These are phyloP conservation scores for Noctua janthina DNA, from an alignment of 2,888 invertebrate species.

Conservation along the genomic window DNA sequence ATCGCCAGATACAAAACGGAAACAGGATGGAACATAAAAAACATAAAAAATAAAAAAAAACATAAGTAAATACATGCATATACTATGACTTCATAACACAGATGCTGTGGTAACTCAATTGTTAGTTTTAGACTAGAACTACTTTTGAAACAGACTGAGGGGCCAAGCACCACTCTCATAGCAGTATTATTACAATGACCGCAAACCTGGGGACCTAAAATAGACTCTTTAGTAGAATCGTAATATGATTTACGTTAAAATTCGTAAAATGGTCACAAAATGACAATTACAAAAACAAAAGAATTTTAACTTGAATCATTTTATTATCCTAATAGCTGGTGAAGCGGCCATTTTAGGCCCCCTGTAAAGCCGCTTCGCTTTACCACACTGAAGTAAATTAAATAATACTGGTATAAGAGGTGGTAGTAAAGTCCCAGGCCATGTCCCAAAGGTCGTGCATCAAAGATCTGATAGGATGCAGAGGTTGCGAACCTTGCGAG, in stretches of 20 bases:
- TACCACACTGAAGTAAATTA: not conserved
- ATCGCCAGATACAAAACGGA: slow-evolving; percentile 8
- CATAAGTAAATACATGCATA: slow-evolving; percentile 33
- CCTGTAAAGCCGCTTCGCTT: too few species aligned
- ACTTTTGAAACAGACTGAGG: slow-evolving; percentile 50
- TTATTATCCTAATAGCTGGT: not conserved
- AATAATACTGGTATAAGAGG: not conserved
- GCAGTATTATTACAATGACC: not conserved
- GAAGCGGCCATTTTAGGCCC: not conserved
- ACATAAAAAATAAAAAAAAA: slow-evolving; percentile 41
- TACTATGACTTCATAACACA: slow-evolving; percentile 55
- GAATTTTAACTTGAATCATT: not conserved
- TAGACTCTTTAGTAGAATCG: not conserved
- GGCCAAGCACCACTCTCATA: too few species aligned
- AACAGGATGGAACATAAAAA: slow-evolving; percentile 29
- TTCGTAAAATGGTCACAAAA: not conserved
- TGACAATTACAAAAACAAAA: not conserved
- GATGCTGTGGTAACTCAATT: slow-evolving; percentile 65
- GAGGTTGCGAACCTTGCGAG: slow-evolving; percentile 6
- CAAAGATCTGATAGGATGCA: slow-evolving; percentile 41
- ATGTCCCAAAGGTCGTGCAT: slow-evolving; percentile 41
- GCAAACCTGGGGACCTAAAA: not conserved
- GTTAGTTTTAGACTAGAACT: slow-evolving; percentile 66
- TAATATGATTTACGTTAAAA: not conserved
- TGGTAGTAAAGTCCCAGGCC: slow-evolving; percentile 19